Base-by-base conservation (phyloP, 1,140 invertebrate genomes). In the Drosophila nasuta region DNA sequence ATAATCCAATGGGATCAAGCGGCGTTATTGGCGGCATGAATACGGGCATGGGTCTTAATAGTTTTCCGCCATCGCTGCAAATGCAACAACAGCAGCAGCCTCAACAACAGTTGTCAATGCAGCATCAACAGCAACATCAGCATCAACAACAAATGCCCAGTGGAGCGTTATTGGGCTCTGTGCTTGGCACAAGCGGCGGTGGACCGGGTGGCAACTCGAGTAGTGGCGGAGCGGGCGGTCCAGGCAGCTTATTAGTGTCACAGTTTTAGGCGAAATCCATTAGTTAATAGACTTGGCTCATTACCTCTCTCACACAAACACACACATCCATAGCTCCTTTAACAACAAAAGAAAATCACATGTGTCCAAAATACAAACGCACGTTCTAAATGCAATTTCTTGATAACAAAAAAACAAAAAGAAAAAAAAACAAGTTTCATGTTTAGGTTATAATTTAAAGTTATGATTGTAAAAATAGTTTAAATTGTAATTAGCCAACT, bases 401-500 rank as follows among this genome's bases (percentile, higher is more conserved):
- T 70, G 77, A 80, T 83, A 83, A 25, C 20, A 25, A 25, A 25
- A 3, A 25, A 25, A 25, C 3, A 25, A 4, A 25, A 25, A 25
- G 3, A 25, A 4, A 25, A 25, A 49, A 38, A 38, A 20, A 20
- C 20, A 20, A 38, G 30, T 69, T 87, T 88, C 79, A 70, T 88
- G 81, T 89, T 59, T 89, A 83, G 85, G 64, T 80, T 46, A 75
- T 87, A 87, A 72, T 72, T 83, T 89, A 83, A 83, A 46, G 75
- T 66, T 65, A 86, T 70, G 58, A 63, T 82, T 88, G 74, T 87
- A 89, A 83, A 83, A 71, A 81, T 88, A 88, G 85, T 78, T 78
- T 88, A 83, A 66, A 78, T 71, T 88, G 59, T 88, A 83, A 87
- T 87, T 87, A 87, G 83, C 83, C 58, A 74, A 88, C 76, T 82